Conservation (phyloP, 2,113 vertebrate genomes). For the Cygnus atratus region DNA sequence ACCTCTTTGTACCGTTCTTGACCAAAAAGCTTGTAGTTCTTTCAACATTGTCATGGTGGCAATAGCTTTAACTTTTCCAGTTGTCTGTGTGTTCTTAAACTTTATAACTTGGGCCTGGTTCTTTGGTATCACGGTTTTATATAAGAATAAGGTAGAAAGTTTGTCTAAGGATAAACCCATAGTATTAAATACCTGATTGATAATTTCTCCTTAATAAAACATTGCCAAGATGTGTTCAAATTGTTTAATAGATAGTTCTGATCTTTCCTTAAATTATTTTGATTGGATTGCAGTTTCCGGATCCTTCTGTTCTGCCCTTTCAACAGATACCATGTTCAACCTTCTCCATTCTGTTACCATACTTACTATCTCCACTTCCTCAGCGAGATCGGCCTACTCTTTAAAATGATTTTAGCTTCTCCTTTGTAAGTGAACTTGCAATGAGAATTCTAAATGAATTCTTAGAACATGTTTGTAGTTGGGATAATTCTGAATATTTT, state of each 20-base stretch:
- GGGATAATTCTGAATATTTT: neutral
- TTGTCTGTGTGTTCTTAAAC: neutral
- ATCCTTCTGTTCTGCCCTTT: neutral
- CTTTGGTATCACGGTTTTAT: neutral
- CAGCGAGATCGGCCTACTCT: neutral
- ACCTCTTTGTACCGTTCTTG: neutral
- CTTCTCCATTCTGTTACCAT: neutral
- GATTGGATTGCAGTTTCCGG: neutral
- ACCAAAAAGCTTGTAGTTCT: neutral
- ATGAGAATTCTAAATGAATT: neutral
- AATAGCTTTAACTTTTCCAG: neutral
- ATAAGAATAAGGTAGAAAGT: neutral
- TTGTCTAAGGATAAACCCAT: neutral
- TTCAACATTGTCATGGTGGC: neutral
- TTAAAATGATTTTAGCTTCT: neutral
- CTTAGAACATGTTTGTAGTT: neutral
- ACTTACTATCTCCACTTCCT: neutral
- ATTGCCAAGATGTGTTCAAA: neutral
- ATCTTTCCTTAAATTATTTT: neutral
- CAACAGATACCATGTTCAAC: accelerated
- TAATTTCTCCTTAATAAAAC: neutral
- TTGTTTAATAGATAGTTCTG: neutral
- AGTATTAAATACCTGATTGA: neutral
- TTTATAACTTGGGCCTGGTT: neutral
- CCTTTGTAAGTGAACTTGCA: neutral